Evolutionary conservation across 2,888 invertebrate species (phyloP), one percentile per base, ranked within the genome.

Genomic region (Diplolepis rosae): DNA sequence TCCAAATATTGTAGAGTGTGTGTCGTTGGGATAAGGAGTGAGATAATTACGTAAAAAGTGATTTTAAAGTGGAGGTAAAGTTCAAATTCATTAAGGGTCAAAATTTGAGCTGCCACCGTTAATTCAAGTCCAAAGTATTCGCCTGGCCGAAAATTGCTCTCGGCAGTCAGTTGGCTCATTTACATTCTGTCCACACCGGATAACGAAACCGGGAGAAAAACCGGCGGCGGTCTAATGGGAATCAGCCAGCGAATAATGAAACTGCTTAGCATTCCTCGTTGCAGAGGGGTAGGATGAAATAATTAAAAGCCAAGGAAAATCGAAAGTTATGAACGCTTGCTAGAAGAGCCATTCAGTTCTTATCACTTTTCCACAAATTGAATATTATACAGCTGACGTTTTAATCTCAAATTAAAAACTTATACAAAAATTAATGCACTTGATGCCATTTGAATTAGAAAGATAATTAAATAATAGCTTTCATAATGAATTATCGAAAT

Each of bases 221-320:
- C 85, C 82, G 84, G 81, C 84, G 82, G 85, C 82, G 83, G 83
- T 86, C 85, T 86, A 85, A 85, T 84, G 84, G 86, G 85, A 86
- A 86, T 87, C 86, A 84, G 84, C 84, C 80, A 80, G 83, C 85
- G 85, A 86, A 86, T 87, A 87, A 86, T 86, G 85, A 87, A 87
- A 86, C 86, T 87, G 86, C 86, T 87, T 86, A 84, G 87, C 85
- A 87, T 86, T 87, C 85, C 83, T 86, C 83, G 77, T 80, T 81
- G 82, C 77, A 79, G 70, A 77, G 76, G 77, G 80, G 77, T 78
- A 82, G 81, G 81, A 84, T 81, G 82, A 85, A 86, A 85, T 85
- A 84, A 85, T 86, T 85, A 85, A 84, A 84, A 83, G 81, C 81
- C 78, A 77, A 75, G 75, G 80, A 80, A 81, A 76, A 76, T 76